Base-by-base conservation (phyloP, 2,888 invertebrate species). In the Neocrepidodera transversa region DNA sequence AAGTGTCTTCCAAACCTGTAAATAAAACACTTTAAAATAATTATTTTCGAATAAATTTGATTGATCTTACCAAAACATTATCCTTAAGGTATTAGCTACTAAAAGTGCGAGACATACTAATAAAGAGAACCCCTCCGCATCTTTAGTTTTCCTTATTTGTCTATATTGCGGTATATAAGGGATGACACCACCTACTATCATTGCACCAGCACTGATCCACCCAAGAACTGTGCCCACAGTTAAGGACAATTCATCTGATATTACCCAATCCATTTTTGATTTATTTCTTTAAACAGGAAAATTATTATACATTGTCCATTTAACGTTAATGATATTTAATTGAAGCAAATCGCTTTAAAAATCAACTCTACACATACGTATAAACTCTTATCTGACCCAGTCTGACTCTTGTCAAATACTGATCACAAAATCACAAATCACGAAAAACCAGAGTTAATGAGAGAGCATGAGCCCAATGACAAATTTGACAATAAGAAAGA, bases 1-100 rank as follows among this genome's bases (percentile, higher is more conserved):
- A 94, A 99, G 68, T 90, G 91, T 82, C 94, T 96, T 66, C 98
- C 98, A 86, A 99, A 98, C 98, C 98, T 99, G 58, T 38, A 72
- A 71, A 45, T n/a, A 7, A 40, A 42, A 2, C 18, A 20, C n/a
- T n/a, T n/a, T n/a, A n/a, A n/a, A n/a, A 30, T 10, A n/a, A n/a
- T 30, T n/a, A n/a, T n/a, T 30, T n/a, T 30, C 3, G 8, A n/a
- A 30, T 30, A 56, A 45, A 52, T 52, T 26, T 65, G 4, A 40
- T 8, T 17, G 1, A 11, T n/a, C 89, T 83, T 83, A 98, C 99
- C 99, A 99, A 83, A 99, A 99, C 74, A 97, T 84, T 77, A 99
- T 97, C 76, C 99, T 87, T 65, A 99, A 84, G 54, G 95, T 97
- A 79, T 99, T 99, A 62, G 99, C 98, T 75, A 97, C 86, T 47